Percentiles rank a stretch among this genome's conserved stretches.
Conservation (phyloP, 2,113 vertebrate species). For the Colistium nudipinnis region DNA sequence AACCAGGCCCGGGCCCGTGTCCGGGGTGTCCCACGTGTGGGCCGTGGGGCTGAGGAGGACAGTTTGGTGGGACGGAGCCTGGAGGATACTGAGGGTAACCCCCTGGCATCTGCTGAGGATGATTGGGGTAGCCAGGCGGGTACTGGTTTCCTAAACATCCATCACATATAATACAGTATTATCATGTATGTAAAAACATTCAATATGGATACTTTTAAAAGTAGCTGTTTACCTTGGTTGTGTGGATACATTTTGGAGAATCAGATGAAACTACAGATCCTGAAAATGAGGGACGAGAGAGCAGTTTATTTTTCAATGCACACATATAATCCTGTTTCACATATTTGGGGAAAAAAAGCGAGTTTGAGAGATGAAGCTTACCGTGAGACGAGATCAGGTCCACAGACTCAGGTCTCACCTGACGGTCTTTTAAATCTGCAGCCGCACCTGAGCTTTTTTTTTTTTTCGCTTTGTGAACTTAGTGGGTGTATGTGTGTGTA, state of each 20-base stretch:
- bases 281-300: neutral
- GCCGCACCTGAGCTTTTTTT: constrained; percentile 7
- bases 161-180: neutral
- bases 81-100: constrained; percentile 46
- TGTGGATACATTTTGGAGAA: constrained; percentile 59
- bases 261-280: constrained; percentile 10
- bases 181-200: too few relatives aligned
- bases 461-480: constrained; percentile 16
- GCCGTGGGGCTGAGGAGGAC: constrained; percentile 39
- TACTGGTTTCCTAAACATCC: constrained; percentile 53
- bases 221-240: constrained; percentile 65
- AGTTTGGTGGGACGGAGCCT: constrained; percentile 27
- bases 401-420: neutral
- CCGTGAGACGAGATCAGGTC: constrained; percentile 19
- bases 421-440: constrained; percentile 45
- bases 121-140: constrained; percentile 50
- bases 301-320: neutral
- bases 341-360: neutral
- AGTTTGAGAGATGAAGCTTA: constrained; percentile 21
- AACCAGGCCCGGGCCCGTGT: constrained; percentile 23
- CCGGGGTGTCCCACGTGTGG: constrained; percentile 7
- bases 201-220: too few relatives aligned
- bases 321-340: neutral
- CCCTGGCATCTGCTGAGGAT: constrained; percentile 42
- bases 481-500: constrained; percentile 20